A percentile compares a stretch with the other conserved stretches of the same genome.
phyloP scores from a whole-genome alignment of 2,797 vertebrate genomes.

The Pteronotus mesoamericanus region DNA sequence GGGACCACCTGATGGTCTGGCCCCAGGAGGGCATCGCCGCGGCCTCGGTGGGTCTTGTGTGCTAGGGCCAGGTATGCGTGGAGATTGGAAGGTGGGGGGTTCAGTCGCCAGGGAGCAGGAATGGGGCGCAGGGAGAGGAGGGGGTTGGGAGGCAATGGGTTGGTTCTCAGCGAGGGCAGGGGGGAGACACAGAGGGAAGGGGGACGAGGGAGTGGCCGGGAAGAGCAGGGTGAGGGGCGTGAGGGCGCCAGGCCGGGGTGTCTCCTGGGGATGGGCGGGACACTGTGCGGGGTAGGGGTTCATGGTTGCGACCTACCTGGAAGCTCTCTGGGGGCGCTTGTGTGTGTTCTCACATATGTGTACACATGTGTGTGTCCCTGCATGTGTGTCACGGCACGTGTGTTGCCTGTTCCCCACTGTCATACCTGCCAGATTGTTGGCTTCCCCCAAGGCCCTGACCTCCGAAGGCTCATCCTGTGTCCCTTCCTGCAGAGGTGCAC shows the following conservation, averaged over 20 bases:
- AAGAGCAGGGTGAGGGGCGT: neutral
- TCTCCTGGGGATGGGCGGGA: neutral
- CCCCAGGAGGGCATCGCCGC: neutral
- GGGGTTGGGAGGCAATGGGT: neutral
- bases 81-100: neutral
- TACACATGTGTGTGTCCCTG: accelerated
- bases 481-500: too few relatives aligned
- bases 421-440: neutral
- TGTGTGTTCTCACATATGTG: too few relatives aligned
- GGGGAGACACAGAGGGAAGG: neutral
- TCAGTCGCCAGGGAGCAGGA: neutral
- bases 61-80: neutral
- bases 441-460: neutral
- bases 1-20: neutral
- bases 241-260: too few relatives aligned
- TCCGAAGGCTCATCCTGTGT: neutral
- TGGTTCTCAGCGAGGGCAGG: neutral
- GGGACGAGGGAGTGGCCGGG: too few relatives aligned
- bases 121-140: neutral
- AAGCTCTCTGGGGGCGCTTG: neutral
- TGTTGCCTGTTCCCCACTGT: neutral
- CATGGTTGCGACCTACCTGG: neutral
- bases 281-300: neutral
- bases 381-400: accelerated
- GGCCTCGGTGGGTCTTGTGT: neutral